Conservation (phyloP, 2,888 invertebrate species). For the Heliconius hortense region DNA sequence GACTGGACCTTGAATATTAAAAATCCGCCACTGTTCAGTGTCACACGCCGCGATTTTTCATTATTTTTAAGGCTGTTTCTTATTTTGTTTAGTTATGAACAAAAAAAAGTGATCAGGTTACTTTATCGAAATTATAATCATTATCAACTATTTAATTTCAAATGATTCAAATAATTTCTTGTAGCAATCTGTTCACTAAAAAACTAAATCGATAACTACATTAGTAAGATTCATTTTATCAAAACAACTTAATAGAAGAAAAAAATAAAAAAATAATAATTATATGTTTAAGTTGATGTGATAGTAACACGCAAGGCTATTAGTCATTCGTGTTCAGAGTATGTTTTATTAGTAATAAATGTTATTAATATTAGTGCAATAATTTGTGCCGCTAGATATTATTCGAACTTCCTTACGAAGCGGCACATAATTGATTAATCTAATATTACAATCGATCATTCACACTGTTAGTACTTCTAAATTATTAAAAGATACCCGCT, state of each 20-base stretch:
- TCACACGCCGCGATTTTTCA: slow-evolving; percentile 18
- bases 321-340: neutral
- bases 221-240: slow-evolving; percentile 7
- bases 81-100: slow-evolving; percentile 15
- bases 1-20: neutral
- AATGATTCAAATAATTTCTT: neutral
- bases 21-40: slow-evolving; percentile 20
- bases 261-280: slow-evolving; percentile 11
- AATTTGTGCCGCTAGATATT: slow-evolving; percentile 13
- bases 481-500: neutral
- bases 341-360: slow-evolving; percentile 3
- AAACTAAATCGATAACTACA: neutral
- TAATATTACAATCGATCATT: neutral
- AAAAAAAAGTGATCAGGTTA: slow-evolving; percentile 13
- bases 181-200: slow-evolving; percentile 7
- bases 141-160: slow-evolving; percentile 3
- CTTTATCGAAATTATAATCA: neutral
- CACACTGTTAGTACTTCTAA: neutral
- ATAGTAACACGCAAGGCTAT: slow-evolving; percentile 8
- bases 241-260: slow-evolving; percentile 1
- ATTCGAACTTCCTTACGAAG: neutral
- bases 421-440: neutral
- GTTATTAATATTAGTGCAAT: slow-evolving; percentile 6
- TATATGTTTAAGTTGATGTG: slow-evolving; percentile 8
- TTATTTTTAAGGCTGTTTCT: slow-evolving; percentile 4